phyloP scores from a whole-genome alignment of 2,113 vertebrate genomes.

The Callopanchax toddi region DNA sequence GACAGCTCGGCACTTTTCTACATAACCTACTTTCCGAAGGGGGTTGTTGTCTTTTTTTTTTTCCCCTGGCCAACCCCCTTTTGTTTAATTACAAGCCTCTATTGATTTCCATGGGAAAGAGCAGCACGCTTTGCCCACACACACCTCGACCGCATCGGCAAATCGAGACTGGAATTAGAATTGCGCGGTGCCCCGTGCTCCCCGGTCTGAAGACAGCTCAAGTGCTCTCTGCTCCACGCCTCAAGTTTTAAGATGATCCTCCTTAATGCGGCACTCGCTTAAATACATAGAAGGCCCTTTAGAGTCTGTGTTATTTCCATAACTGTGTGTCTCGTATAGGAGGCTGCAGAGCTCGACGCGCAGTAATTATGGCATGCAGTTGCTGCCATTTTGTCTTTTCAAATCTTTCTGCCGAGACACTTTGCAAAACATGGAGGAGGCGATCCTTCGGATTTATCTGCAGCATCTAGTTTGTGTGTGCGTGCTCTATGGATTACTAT shows the following conservation, averaged over 20 bases:
- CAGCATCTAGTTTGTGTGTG: slow-evolving; percentile 37
- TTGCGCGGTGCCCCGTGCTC: slow-evolving; percentile 65
- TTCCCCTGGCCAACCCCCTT: slow-evolving; percentile 73
- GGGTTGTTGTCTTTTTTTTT: slow-evolving; percentile 62
- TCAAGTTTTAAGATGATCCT: slow-evolving; percentile 72
- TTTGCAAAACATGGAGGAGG: slow-evolving; percentile 53
- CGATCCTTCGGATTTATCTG: slow-evolving; percentile 59
- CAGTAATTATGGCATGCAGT: slow-evolving; percentile 16
- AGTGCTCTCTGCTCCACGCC: slow-evolving; percentile 68
- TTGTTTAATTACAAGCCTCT: slow-evolving; percentile 86
- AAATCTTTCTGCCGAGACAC: slow-evolving; percentile 47
- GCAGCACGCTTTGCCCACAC: slow-evolving; percentile 76
- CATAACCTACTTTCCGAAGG: slow-evolving; percentile 81
- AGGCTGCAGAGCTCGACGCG: slow-evolving; percentile 26
- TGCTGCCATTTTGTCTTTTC: slow-evolving; percentile 62
- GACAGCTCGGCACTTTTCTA: slow-evolving; percentile 79
- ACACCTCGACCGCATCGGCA: slow-evolving; percentile 73
- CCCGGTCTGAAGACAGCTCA: slow-evolving; percentile 65
- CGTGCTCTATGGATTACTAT: slow-evolving; percentile 64
- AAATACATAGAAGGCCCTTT: slow-evolving; percentile 56
- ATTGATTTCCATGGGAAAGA: slow-evolving; percentile 87
- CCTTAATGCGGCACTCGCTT: slow-evolving; percentile 66
- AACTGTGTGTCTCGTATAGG: slow-evolving; percentile 8
- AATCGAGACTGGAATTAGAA: slow-evolving; percentile 80
- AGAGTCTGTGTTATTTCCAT: slow-evolving; percentile 43